Base-by-base conservation (phyloP, 2,113 vertebrate genomes). In the Chlamydotis undulata region DNA sequence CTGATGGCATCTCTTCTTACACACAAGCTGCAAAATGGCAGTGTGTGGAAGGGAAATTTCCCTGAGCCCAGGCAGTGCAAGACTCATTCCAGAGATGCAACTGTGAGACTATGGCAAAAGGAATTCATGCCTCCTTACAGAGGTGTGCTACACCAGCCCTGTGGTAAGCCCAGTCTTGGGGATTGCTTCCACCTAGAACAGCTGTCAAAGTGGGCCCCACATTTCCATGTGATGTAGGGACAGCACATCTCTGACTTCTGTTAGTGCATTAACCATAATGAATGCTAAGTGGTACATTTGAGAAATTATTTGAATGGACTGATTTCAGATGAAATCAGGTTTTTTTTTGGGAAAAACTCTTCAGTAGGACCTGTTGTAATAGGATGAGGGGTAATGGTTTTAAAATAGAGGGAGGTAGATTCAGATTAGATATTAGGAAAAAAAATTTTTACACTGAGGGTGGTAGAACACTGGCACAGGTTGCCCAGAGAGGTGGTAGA, bases 51-150 rank as follows among this genome's bases (percentile, higher is more conserved):
- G 65, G 7, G 12, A 69, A 65, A 65, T 37, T 29, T 79, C 24
- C 10, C 12, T 57, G 23, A 79, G 31, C 29, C 21, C 2, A 2
- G 45, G 29, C 5, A 13, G 4, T 25, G 23, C 1, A 10, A 0
- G 11, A 64, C 19, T 15, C 17, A 15, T 63, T 86, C 28, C 22
- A 86, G 45, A 55, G 19, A 23, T 16, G 14, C 10, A 45, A 10
- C 5, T 55, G 15, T 35, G 64, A 67, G 33, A 39, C 22, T 29
- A 21, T 9, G 55, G 50, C 41, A 67, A 4, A 3, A 49, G 25
- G 53, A 81, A 87, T 39, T 39, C 7, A 8, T 22, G 55, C 1
- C 17, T 80, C 26, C 12, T 28, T 19, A 8, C 0, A 14, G 26
- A 59, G 43, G 22, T 61, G 31, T 23, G 13, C n/a, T 57, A 26